Conservation (phyloP, 2,888 invertebrate species). For the Nomada ferruginata region DNA sequence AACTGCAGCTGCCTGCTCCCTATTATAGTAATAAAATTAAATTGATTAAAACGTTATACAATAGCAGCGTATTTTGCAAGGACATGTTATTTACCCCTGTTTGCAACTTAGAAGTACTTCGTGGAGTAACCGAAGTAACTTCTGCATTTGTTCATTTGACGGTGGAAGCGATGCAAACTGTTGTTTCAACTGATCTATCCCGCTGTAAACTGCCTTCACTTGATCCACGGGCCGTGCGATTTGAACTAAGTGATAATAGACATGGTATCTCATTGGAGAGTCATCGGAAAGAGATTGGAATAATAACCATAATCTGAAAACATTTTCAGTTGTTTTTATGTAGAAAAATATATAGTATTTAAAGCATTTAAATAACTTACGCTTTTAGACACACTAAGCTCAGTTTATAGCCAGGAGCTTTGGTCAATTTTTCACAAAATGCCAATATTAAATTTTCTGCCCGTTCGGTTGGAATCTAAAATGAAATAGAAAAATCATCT, state of each 20-base stretch:
- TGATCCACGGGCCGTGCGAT: conserved; percentile 95
- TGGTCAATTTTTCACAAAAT: conserved; percentile 96
- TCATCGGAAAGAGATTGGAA: conserved; percentile 95
- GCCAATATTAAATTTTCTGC: conserved; percentile 95
- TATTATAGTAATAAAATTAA: conserved; percentile 81
- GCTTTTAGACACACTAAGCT: conserved; percentile 93
- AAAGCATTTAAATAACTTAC: conserved; percentile 85
- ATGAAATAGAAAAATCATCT: conserved; percentile 33
- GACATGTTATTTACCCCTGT: conserved; percentile 87
- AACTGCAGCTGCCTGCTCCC: conserved; percentile 96
- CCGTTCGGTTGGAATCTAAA: conserved; percentile 92
- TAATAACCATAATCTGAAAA: conserved; percentile 92
- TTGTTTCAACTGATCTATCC: conserved; percentile 92
- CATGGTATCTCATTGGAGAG: conserved; percentile 94
- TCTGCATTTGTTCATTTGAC: conserved; percentile 95
- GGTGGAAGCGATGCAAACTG: conserved; percentile 93
- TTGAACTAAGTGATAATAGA: conserved; percentile 96
- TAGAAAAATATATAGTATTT: neutral
- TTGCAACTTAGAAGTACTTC: conserved; percentile 94
- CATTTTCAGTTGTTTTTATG: conserved; percentile 7
- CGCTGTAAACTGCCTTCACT: conserved; percentile 92
- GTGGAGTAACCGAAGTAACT: conserved; percentile 94
- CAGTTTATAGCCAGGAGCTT: conserved; percentile 92
- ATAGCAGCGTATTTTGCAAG: neutral
- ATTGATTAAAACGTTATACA: conserved; percentile 32